Evolutionary conservation across 2,888 invertebrate genomes (phyloP), one percentile per base, ranked within the genome.

Genomic region (Drosophila anceps): DNA sequence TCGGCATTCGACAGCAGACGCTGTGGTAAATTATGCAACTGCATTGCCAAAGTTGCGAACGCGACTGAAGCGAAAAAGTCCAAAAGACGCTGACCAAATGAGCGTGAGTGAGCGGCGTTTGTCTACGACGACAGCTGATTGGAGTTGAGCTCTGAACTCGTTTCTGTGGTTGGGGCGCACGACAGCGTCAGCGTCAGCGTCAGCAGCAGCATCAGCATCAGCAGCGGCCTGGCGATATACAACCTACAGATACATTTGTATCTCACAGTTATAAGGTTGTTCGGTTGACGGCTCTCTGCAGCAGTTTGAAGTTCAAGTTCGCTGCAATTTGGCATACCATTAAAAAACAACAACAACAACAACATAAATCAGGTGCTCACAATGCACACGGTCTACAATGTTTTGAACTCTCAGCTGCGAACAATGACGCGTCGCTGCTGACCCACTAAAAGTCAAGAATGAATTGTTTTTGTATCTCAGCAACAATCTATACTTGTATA

Each of bases 261-360:
- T 67, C 39, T 67, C 62, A 69, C 60, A 53, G 37, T 55, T 68
- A 58, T 74, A 55, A 68, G 69, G 68, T 67, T 80, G 67, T 64
- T 64, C 66, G 64, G 69, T 66, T 69, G 79, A 57, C 59, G 65
- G 65, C 77, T 61, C 48, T 76, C 74, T 74, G 78, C 80, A 76
- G 59, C 82, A 66, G 78, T 79, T 79, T 89, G 89, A 90, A 90
- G 90, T 90, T 90, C 90, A 90, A 90, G 91, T 88, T 90, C 90
- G 82, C 61, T 81, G 80, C 84, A 90, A 82, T 88, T 81, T 76
- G 72, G 74, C 84, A 50, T 65, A 44, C 72, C 66, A 71, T 66
- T 69, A 70, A 81, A 76, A 78, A 74, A 10, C 29, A 57, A 43
- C n/a, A 77, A 39, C 51, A 33, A 61, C 59, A 24, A 35, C 54